Conservation (phyloP, 2,888 invertebrate genomes). For the Gastrophysa polygoni region DNA sequence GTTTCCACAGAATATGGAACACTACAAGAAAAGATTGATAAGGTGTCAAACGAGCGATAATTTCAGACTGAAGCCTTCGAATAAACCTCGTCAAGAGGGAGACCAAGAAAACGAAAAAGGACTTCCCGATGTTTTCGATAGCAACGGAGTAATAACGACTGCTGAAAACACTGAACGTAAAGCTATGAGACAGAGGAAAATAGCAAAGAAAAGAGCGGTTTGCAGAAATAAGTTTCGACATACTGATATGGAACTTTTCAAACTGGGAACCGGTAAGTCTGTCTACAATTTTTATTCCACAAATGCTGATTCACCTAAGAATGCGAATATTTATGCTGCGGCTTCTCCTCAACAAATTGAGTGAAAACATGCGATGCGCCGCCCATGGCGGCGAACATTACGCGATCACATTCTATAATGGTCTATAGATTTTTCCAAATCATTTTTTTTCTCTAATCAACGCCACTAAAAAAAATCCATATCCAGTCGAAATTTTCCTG, state of each 20-base stretch:
- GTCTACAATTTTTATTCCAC: too few species aligned
- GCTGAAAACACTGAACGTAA: not conserved
- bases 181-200: constrained; percentile 20
- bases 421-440: too few species aligned
- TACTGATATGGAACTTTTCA: constrained; percentile 42
- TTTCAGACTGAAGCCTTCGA: not conserved
- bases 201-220: constrained; percentile 41
- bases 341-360: too few species aligned
- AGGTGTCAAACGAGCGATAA: constrained; percentile 26
- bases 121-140: constrained; percentile 15
- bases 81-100: constrained; percentile 1
- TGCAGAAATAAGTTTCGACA: constrained; percentile 46
- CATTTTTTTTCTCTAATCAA: too few species aligned
- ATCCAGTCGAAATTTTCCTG: too few species aligned
- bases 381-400: too few species aligned
- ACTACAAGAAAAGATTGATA: constrained; percentile 34
- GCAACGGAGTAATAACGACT: constrained; percentile 7
- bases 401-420: too few species aligned
- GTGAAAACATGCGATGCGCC: not conserved
- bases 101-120: constrained; percentile 21
- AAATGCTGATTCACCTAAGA: too few species aligned
- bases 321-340: too few species aligned
- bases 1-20: constrained; percentile 26
- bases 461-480: too few species aligned
- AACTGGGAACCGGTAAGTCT: constrained; percentile 44